These are phyloP conservation scores for Leptinotarsa juncta DNA, from an alignment of 2,888 invertebrate genomes.

Conservation along the genomic window DNA sequence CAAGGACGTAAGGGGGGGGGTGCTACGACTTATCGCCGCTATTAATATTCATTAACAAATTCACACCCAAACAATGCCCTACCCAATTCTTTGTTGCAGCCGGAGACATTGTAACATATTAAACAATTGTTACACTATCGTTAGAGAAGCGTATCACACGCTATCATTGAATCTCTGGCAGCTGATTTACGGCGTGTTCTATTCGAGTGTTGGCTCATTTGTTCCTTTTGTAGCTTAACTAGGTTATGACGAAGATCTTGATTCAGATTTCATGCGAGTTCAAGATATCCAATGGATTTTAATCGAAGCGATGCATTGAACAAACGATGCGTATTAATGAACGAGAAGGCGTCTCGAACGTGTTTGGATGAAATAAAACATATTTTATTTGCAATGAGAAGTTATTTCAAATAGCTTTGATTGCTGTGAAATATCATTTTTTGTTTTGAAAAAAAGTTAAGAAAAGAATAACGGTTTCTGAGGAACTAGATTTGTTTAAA, in stretches of 20 bases:
- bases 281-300: constrained; percentile 23
- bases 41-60: not conserved
- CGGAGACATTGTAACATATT: not conserved
- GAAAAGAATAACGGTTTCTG: too few relatives aligned
- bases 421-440: too few relatives aligned
- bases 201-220: constrained; percentile 30
- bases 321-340: constrained; percentile 24
- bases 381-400: not conserved
- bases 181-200: not conserved
- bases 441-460: too few relatives aligned
- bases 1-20: not conserved
- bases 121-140: constrained; percentile 14
- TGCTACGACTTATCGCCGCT: not conserved
- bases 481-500: too few relatives aligned
- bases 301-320: constrained; percentile 27
- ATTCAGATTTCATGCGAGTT: not conserved
- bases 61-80: not conserved
- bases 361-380: not conserved
- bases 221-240: constrained; percentile 36
- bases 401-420: too few relatives aligned
- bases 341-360: not conserved
- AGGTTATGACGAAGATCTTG: constrained; percentile 30
- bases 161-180: constrained; percentile 28
- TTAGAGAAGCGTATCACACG: constrained; percentile 27
- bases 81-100: not conserved